A percentile compares a stretch with the other conserved stretches of the same genome.
Evolutionary conservation across 1,140 invertebrate genomes (phyloP).

Genomic region (Drosophila nigrodunni): DNA sequence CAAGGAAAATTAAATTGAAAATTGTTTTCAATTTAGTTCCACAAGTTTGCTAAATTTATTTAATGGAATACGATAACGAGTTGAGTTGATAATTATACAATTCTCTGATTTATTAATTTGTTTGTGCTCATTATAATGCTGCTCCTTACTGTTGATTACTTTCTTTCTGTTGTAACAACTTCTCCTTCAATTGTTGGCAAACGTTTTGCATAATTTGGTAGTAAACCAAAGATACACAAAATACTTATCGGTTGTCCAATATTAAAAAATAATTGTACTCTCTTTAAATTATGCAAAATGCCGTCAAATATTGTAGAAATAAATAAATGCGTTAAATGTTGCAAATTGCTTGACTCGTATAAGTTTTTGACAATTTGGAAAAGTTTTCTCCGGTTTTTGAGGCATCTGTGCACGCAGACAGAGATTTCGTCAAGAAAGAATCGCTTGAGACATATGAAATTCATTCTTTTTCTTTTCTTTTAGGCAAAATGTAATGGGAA

Average conservation of each 20-base stretch:
- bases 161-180: background rate
- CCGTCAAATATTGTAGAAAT: background rate
- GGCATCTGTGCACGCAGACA: conserved; percentile 63
- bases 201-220: background rate
- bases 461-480: background rate
- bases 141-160: background rate
- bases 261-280: conserved; percentile 1
- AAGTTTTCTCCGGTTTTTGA: conserved; percentile 50
- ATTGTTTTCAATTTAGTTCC: conserved; percentile 20
- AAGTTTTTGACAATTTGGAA: conserved; percentile 36
- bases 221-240: background rate
- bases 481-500: background rate
- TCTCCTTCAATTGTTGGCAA: background rate
- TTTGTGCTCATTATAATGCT: background rate
- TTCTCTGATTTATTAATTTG: background rate
- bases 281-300: conserved; percentile 17
- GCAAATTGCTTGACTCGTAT: conserved; percentile 18
- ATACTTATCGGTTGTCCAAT: background rate
- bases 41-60: conserved; percentile 24
- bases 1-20: conserved; percentile 32
- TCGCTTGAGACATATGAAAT: too few relatives aligned
- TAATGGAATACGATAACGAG: conserved; percentile 39
- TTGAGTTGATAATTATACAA: conserved; percentile 1
- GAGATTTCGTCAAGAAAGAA: background rate
- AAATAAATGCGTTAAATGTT: background rate